Conservation (phyloP, 2,888 invertebrate genomes). For the Apodemia mormo region DNA sequence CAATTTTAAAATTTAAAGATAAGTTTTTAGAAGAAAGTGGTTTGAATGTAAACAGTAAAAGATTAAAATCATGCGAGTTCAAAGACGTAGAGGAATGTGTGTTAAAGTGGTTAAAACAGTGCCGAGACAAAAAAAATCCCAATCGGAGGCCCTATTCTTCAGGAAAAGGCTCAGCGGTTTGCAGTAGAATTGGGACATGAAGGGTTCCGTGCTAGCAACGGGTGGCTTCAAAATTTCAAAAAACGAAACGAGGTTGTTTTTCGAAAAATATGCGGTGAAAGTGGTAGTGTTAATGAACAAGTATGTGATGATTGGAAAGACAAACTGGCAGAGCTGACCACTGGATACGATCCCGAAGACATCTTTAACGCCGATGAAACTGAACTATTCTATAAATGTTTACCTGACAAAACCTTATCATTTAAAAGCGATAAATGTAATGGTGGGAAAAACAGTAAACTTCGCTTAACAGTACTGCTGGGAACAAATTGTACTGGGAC, state of each 20-base stretch:
- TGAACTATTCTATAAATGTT: slow-evolving; percentile 36
- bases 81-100: slow-evolving; percentile 36
- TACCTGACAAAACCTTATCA: slow-evolving; percentile 36
- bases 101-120: slow-evolving; percentile 17
- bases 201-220: slow-evolving; percentile 35
- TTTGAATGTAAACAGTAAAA: slow-evolving; percentile 28
- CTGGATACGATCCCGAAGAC: slow-evolving; percentile 25
- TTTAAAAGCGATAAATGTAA: slow-evolving; percentile 39
- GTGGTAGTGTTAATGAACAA: slow-evolving; percentile 32
- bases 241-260: slow-evolving; percentile 38
- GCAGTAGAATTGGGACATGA: slow-evolving; percentile 29
- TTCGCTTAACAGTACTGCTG: slow-evolving; percentile 37
- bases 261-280: slow-evolving; percentile 40
- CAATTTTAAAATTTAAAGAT: slow-evolving; percentile 29
- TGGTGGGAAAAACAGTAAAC: slow-evolving; percentile 36
- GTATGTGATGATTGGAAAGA: slow-evolving; percentile 31
- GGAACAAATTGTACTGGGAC: slow-evolving; percentile 36
- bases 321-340: slow-evolving; percentile 25
- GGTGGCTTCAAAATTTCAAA: slow-evolving; percentile 40
- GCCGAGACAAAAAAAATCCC: slow-evolving; percentile 30
- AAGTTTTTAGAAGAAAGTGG: slow-evolving; percentile 28
- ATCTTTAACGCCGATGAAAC: slow-evolving; percentile 20
- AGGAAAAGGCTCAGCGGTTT: slow-evolving; percentile 31
- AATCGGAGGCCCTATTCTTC: slow-evolving; percentile 32
- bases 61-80: slow-evolving; percentile 24